Evolutionary conservation across 2,113 vertebrate species (phyloP), one percentile per base, ranked within the genome.

Genomic region (Leucopsar rothschildi): DNA sequence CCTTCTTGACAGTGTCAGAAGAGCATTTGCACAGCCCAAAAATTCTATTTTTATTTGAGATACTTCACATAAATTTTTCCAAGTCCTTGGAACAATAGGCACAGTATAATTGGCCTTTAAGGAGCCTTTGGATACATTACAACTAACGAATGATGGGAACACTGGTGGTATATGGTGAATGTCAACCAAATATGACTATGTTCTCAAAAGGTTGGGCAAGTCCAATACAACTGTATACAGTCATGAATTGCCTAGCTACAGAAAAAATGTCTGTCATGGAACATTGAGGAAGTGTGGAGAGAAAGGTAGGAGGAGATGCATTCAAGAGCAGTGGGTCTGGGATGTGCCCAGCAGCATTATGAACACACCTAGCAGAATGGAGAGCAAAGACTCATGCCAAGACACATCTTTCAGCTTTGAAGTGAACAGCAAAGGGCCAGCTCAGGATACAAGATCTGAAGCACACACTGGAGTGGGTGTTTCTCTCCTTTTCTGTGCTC

Each of bases 61-160:
- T 73, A 65, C 35, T 91, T 90, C 73, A 40, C 29, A 85, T 69
- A 72, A 28, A 5, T 55, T 82, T 87, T 91, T 80, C 66, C 71
- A 60, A 86, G 39, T 80, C 29, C 24, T 76, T 80, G 33, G 91
- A 96, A 96, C 90, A 95, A 95, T 83, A 91, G 71, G 12, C 79
- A 45, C 5, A 70, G 13, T 52, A 31, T 70, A 93, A 80, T 63
- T 79, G 13, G 35, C 40, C 42, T 92, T 88, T 75, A 91, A 94
- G 85, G 39, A 85, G 22, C 44, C 50, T 93, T 60, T 86, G 79
- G 63, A 47, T 88, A 50, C 31, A 37, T 77, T 88, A 35, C 63
- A 88, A 53, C 17, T 47, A 73, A 72, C 5, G 70, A 86, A 73
- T 47, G 12, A 47, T 44, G 45, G 40, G 57, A 72, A 64, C 3